Conservation (phyloP, 2,113 vertebrate genomes). For the Antechinus flavipes region DNA sequence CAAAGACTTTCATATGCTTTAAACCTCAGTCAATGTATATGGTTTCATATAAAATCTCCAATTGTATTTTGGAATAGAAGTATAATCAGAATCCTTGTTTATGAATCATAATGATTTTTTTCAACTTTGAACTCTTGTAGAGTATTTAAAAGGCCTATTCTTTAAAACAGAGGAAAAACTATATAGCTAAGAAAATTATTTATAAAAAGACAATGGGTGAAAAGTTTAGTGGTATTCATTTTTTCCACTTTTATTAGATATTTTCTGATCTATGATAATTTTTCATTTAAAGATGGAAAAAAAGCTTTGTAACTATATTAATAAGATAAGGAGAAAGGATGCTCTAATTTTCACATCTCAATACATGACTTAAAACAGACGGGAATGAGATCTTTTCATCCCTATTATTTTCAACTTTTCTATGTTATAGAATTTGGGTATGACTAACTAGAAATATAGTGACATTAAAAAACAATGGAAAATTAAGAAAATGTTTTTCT, state of each 20-base stretch:
- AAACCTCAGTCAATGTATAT: neutral
- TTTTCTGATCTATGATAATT: neutral
- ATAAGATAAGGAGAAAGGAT: neutral
- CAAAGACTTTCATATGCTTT: neutral
- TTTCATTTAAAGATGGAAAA: neutral
- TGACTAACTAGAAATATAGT: neutral
- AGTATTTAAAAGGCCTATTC: neutral
- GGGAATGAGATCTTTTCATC: neutral
- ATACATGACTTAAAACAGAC: neutral
- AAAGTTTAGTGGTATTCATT: neutral
- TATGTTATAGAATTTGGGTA: neutral
- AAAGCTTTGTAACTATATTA: neutral
- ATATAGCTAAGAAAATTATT: neutral
- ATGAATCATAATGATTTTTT: neutral
- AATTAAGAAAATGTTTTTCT: neutral
- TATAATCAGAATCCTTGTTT: slow-evolving; percentile 14
- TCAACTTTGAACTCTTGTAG: neutral
- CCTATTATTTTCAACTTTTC: neutral
- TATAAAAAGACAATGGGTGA: neutral
- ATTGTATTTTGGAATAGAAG: neutral
- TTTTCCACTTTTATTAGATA: neutral
- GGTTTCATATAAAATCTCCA: neutral
- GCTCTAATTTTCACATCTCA: neutral
- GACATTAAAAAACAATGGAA: neutral
- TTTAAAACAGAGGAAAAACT: slow-evolving; percentile 6